Conservation (phyloP, 2,797 vertebrate genomes). For the Apodemus agrarius region DNA sequence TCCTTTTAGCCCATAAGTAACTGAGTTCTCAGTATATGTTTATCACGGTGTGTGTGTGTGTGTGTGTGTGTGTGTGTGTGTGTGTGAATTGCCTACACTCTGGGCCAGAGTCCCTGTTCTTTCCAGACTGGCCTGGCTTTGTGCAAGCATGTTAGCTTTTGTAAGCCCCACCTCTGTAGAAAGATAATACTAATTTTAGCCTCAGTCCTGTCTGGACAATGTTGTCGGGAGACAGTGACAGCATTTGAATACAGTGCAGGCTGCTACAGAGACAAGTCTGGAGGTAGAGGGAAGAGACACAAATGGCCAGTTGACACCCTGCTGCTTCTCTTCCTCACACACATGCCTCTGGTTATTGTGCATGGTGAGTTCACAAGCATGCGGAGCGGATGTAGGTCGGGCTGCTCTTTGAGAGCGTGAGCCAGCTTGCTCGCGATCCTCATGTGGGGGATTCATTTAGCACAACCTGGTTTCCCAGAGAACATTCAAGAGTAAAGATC, state of each 20-base stretch:
- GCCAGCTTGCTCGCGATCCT: slow-evolving; percentile 40
- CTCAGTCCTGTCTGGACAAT: background rate
- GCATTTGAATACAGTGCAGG: background rate
- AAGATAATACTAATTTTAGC: slow-evolving; percentile 55
- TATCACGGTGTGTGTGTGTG: background rate
- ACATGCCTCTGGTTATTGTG: slow-evolving; percentile 16
- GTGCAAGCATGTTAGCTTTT: slow-evolving; percentile 38
- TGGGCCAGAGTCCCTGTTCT: slow-evolving; percentile 34
- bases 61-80: too few relatives aligned
- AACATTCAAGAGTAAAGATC: slow-evolving; percentile 43
- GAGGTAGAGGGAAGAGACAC: background rate
- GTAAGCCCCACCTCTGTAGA: background rate
- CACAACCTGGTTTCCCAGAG: slow-evolving; percentile 59
- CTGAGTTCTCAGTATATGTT: background rate
- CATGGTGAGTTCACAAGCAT: background rate
- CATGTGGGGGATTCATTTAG: slow-evolving; percentile 63
- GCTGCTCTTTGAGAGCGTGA: slow-evolving; percentile 43
- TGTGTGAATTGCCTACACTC: background rate
- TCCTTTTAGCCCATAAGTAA: background rate
- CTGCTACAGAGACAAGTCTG: slow-evolving; percentile 28
- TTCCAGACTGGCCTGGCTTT: slow-evolving; percentile 69
- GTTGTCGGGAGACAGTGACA: slow-evolving; percentile 4
- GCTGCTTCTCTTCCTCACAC: background rate
- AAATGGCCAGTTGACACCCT: background rate
- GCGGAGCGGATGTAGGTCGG: slow-evolving; percentile 67